Evolutionary conservation across 23 tunicate genomes (phyloP).

Genomic region (Halocynthia aurantium): DNA sequence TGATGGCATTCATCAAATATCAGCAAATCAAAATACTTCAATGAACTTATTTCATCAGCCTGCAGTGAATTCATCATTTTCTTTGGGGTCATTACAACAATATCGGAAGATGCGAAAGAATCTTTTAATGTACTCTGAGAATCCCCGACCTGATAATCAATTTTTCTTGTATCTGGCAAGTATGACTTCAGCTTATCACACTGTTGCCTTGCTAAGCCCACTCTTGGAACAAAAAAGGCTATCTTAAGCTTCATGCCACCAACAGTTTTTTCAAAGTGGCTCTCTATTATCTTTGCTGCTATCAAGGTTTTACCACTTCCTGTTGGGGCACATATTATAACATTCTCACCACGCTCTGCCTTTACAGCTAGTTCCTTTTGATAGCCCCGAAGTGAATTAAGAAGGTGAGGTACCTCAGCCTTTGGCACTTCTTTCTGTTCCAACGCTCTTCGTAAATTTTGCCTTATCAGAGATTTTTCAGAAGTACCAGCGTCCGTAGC

Average conservation of each 20-base stretch:
- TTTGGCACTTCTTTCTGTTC: no score
- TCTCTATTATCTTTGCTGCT: conserved; percentile 29
- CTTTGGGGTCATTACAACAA: conserved; percentile 32
- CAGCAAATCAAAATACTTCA: conserved; percentile 17
- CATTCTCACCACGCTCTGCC: conserved; percentile 2
- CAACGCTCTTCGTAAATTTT: no score
- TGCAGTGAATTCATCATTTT: conserved; percentile 26
- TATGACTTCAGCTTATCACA: conserved; percentile 22
- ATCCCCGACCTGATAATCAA: conserved; percentile 8
- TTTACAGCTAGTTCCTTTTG: neutral
- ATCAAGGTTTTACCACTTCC: conserved; percentile 47
- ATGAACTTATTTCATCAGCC: conserved; percentile 1
- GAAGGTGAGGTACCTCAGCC: no score
- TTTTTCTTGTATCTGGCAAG: conserved; percentile 4
- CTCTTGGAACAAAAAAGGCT: conserved; percentile 44
- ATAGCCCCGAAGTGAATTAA: neutral
- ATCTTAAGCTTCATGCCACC: conserved; percentile 4
- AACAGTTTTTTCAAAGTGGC: neutral
- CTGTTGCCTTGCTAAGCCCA: conserved; percentile 41
- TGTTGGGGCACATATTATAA: conserved; percentile 21
- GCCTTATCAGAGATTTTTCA: no score
- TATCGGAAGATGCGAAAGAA: neutral
- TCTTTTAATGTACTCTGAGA: neutral
- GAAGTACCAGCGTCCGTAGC: no score
- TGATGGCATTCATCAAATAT: conserved; percentile 67